A percentile compares a stretch with the other conserved stretches of the same genome.
Evolutionary conservation across 1,140 invertebrate species (phyloP).

Genomic region (Neoseiulus cucumeris): DNA sequence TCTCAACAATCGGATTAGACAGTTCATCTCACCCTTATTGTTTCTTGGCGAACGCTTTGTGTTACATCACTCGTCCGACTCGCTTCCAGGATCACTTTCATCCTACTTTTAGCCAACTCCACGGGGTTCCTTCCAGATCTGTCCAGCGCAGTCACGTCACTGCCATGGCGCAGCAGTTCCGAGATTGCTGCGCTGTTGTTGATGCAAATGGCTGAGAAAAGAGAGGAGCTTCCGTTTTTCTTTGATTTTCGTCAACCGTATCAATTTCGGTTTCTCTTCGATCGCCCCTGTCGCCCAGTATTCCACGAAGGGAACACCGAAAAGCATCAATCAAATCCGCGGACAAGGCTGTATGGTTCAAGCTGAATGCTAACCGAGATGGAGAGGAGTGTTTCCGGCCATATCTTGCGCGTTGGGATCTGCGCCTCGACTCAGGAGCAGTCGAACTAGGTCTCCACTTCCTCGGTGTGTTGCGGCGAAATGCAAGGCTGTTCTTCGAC

Average conservation of each 20-base stretch:
- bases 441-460: not conserved
- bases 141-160: not conserved
- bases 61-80: not conserved
- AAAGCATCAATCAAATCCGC: not conserved
- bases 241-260: not conserved
- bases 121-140: not conserved
- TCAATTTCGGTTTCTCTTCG: not conserved
- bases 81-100: not conserved
- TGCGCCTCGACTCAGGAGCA: not conserved
- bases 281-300: not conserved
- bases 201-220: not conserved
- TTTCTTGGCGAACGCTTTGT: not conserved
- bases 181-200: not conserved
- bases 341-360: not conserved
- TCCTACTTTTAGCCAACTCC: not conserved
- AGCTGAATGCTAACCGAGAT: not conserved
- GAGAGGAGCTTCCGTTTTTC: not conserved
- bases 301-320: not conserved
- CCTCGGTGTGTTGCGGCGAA: not conserved
- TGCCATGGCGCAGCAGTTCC: not conserved
- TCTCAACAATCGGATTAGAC: too few species aligned
- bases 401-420: not conserved
- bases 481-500: not conserved
- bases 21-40: not conserved
- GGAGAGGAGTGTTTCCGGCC: not conserved